Conservation (phyloP, 2,888 invertebrate genomes). For the Lithodes maja region DNA sequence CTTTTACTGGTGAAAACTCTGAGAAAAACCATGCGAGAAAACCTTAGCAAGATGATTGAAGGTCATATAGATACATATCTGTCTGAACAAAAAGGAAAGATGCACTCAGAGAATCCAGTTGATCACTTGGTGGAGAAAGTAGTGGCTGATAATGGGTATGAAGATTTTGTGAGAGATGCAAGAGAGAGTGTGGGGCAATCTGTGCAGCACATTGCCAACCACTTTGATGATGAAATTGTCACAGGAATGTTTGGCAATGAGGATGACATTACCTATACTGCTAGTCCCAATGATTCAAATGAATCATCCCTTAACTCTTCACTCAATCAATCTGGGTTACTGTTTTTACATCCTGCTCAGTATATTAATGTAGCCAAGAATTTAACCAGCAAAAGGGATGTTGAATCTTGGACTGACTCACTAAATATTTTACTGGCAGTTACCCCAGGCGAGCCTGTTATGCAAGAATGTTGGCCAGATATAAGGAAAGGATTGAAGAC, state of each 20-base stretch:
- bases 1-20: constrained; percentile 63
- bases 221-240: constrained; percentile 66
- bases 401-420: constrained; percentile 46
- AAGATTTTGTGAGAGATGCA: constrained; percentile 36
- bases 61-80: constrained; percentile 51
- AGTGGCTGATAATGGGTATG: constrained; percentile 21
- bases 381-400: constrained; percentile 50
- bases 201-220: constrained; percentile 42
- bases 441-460: constrained; percentile 69
- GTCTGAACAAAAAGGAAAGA: constrained; percentile 59
- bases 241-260: constrained; percentile 64
- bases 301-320: constrained; percentile 69
- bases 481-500: constrained; percentile 61
- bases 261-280: constrained; percentile 43
- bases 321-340: constrained; percentile 68
- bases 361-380: constrained; percentile 61
- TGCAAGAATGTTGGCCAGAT: constrained; percentile 66
- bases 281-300: constrained; percentile 56
- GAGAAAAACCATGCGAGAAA: constrained; percentile 50
- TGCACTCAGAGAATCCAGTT: constrained; percentile 64
- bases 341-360: constrained; percentile 66
- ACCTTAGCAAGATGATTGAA: constrained; percentile 48
- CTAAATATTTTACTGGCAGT: constrained; percentile 66
- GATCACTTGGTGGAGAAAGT: constrained; percentile 54
- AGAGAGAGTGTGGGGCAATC: constrained; percentile 23